phyloP scores from a whole-genome alignment of 2,113 vertebrate species.

The Struthidea cinerea region DNA sequence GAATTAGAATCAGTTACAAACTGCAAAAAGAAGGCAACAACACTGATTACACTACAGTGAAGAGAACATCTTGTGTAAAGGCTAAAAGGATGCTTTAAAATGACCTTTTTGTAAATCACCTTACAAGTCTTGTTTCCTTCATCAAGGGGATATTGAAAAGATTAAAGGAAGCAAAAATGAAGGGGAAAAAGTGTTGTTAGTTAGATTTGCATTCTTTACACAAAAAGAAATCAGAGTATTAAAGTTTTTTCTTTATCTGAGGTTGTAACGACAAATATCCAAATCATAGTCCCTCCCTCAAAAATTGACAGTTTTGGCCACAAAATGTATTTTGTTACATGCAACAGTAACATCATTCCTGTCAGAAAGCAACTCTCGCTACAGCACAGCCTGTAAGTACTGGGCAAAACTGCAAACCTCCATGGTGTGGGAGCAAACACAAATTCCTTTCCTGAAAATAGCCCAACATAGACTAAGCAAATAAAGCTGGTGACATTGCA shows the following conservation, averaged over 20 bases:
- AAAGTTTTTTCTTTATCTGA: background rate
- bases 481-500: background rate
- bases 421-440: background rate
- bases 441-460: background rate
- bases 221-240: background rate
- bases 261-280: background rate
- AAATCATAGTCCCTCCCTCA: background rate
- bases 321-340: background rate
- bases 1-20: background rate
- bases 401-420: background rate
- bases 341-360: rapidly evolving
- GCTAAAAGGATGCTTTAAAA: background rate
- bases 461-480: background rate
- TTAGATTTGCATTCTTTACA: background rate
- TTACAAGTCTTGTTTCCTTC: background rate
- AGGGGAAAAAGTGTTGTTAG: background rate
- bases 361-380: background rate
- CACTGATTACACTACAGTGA: background rate
- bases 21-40: background rate
- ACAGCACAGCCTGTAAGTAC: rapidly evolving
- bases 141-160: background rate
- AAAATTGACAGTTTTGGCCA: background rate
- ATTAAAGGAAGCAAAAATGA: background rate
- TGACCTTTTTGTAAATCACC: background rate
- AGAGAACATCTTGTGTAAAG: background rate